Conservation (phyloP, 2,888 invertebrate genomes). For the Hypolimnas misippus region DNA sequence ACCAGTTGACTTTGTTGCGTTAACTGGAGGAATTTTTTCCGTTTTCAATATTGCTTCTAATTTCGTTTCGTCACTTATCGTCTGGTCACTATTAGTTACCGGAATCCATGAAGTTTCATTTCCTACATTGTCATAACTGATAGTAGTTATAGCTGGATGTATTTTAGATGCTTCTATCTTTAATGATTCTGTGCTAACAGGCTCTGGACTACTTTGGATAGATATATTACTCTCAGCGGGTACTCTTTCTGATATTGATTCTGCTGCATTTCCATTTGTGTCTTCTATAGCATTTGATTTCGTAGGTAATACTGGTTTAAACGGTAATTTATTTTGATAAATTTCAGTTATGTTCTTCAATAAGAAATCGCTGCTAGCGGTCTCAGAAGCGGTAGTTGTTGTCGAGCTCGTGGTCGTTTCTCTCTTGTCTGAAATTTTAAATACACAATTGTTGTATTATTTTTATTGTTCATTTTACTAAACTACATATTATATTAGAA, state of each 20-base stretch:
- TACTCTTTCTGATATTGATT: conserved; percentile 60
- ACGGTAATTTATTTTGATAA: conserved; percentile 61
- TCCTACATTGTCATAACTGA: conserved; percentile 30
- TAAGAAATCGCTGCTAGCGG: conserved; percentile 61
- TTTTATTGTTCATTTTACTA: background rate
- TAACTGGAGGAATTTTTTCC: conserved; percentile 63
- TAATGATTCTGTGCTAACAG: conserved; percentile 50
- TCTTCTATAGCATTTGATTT: conserved; percentile 48
- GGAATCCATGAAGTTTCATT: conserved; percentile 60
- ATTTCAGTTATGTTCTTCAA: conserved; percentile 63
- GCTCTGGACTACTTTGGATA: conserved; percentile 59
- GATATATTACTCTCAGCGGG: conserved; percentile 70
- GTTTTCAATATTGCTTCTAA: conserved; percentile 46
- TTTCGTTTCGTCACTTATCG: conserved; percentile 50
- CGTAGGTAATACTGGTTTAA: conserved; percentile 57
- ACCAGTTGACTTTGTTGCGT: conserved; percentile 66
- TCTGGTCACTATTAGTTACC: conserved; percentile 52
- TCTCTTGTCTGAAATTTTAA: conserved; percentile 65
- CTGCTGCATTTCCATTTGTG: conserved; percentile 51
- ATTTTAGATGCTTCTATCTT: conserved; percentile 23
- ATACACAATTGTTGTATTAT: background rate
- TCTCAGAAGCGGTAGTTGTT: conserved; percentile 52
- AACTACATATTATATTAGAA: too few species aligned
- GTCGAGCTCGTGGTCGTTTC: conserved; percentile 53
- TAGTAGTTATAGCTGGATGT: conserved; percentile 7